phyloP scores from a whole-genome alignment of 2,797 vertebrate genomes.

The Leptoclinus maculatus region DNA sequence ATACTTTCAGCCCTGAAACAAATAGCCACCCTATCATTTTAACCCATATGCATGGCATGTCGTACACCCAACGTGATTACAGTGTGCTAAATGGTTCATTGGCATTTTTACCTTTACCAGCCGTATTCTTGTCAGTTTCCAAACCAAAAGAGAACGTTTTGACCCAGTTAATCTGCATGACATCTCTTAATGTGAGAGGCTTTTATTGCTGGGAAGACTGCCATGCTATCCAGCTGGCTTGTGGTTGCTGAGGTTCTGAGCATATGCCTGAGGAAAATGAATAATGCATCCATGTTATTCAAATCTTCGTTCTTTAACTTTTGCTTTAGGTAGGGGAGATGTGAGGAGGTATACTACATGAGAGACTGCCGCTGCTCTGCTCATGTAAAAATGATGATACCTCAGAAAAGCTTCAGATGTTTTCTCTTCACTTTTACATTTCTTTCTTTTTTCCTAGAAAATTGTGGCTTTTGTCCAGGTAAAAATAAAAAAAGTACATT shows the following conservation, averaged over 20 bases:
- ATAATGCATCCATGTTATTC: constrained; percentile 75
- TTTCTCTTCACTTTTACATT: constrained; percentile 18
- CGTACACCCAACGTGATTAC: constrained; percentile 25
- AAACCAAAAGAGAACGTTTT: constrained; percentile 73
- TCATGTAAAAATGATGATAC: constrained; percentile 63
- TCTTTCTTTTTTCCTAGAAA: constrained; percentile 14
- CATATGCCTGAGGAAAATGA: constrained; percentile 76
- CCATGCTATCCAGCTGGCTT: constrained; percentile 76
- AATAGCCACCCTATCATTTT: constrained; percentile 26
- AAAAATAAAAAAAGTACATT: constrained; percentile 6
- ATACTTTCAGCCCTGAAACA: constrained; percentile 17
- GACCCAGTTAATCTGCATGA: constrained; percentile 80
- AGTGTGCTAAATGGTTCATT: constrained; percentile 25
- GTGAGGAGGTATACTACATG: constrained; percentile 33
- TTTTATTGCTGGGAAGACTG: constrained; percentile 72
- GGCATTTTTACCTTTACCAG: constrained; percentile 50
- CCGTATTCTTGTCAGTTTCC: constrained; percentile 35
- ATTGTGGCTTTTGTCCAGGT: constrained; percentile 24
- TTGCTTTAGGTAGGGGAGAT: constrained; percentile 53
- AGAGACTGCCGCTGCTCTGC: constrained; percentile 28
- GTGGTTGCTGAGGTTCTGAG: constrained; percentile 70
- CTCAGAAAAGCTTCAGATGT: constrained; percentile 45
- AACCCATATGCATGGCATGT: not conserved
- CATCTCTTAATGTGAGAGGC: constrained; percentile 73
- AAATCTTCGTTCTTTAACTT: constrained; percentile 59